phyloP scores from a whole-genome alignment of 2,888 invertebrate genomes.

The Cybosia mesomella region DNA sequence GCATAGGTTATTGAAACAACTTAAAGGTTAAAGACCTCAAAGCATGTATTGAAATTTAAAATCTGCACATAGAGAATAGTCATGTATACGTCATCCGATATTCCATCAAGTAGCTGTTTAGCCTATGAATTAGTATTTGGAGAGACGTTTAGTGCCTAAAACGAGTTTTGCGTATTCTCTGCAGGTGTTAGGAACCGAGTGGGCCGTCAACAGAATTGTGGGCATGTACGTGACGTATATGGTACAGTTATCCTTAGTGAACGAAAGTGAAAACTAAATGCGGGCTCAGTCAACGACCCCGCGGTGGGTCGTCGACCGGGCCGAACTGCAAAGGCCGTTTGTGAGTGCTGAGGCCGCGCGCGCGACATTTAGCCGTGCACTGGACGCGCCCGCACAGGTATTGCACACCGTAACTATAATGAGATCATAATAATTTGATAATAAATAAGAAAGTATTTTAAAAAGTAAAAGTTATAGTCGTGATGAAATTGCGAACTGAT shows the following conservation, averaged over 20 bases:
- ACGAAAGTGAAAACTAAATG: conserved; percentile 87
- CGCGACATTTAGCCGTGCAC: conserved; percentile 77
- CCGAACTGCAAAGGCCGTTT: conserved; percentile 87
- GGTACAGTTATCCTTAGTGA: conserved; percentile 86
- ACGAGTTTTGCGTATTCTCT: conserved; percentile 64
- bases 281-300: conserved; percentile 82
- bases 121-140: conserved; percentile 25
- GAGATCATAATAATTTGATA: conserved; percentile 39
- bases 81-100: conserved; percentile 10
- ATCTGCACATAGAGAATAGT: conserved; percentile 20
- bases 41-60: conserved; percentile 23
- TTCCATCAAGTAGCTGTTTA: conserved; percentile 11
- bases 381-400: conserved; percentile 68
- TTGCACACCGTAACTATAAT: conserved; percentile 61
- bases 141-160: conserved; percentile 31
- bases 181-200: conserved; percentile 68
- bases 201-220: conserved; percentile 61
- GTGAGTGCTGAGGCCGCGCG: conserved; percentile 84
- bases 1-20: conserved; percentile 40
- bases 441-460: conserved; percentile 47
- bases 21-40: conserved; percentile 47
- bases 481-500: conserved; percentile 30
- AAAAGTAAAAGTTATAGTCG: conserved; percentile 55
- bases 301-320: conserved; percentile 81
- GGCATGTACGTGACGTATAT: conserved; percentile 78